Percentiles rank a stretch among this genome's conserved stretches.
Conservation (phyloP, 2,797 vertebrate species). For the Bradypodion ventrale region DNA sequence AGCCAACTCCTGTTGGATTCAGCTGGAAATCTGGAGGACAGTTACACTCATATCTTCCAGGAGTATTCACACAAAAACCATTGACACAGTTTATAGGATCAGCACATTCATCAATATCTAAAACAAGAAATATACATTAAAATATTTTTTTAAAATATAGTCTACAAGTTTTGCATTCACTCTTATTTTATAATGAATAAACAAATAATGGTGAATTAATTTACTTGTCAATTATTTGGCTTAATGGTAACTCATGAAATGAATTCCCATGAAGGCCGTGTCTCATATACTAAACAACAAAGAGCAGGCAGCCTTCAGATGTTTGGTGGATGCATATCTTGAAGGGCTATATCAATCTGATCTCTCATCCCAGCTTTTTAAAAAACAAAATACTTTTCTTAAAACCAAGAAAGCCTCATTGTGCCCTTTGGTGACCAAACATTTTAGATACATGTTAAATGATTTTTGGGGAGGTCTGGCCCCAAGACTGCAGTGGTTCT, state of each 20-base stretch:
- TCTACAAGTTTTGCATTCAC: neutral
- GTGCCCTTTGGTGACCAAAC: no score
- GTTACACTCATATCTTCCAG: conserved; percentile 84
- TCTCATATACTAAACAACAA: neutral
- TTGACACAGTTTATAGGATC: conserved; percentile 85
- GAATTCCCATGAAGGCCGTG: neutral
- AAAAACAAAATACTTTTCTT: no score
- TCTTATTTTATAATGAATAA: neutral
- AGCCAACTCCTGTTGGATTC: conserved; percentile 83
- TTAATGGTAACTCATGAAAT: no score
- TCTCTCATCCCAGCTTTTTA: no score
- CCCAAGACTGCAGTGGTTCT: no score
- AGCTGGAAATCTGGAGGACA: conserved; percentile 85
- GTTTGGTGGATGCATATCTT: neutral
- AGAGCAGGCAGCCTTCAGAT: neutral
- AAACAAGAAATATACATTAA: conserved; percentile 32
- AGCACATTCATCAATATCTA: conserved; percentile 85
- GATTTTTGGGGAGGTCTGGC: no score
- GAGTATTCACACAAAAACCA: conserved; percentile 83
- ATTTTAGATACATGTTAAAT: no score
- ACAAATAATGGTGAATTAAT: neutral
- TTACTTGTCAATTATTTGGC: neutral
- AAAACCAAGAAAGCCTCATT: no score
- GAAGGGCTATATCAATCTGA: no score
- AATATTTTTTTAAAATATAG: neutral